A percentile compares a stretch with the other conserved stretches of the same genome.
Evolutionary conservation across 1,140 invertebrate genomes (phyloP).

Genomic region (Propsilocerus akamusi): DNA sequence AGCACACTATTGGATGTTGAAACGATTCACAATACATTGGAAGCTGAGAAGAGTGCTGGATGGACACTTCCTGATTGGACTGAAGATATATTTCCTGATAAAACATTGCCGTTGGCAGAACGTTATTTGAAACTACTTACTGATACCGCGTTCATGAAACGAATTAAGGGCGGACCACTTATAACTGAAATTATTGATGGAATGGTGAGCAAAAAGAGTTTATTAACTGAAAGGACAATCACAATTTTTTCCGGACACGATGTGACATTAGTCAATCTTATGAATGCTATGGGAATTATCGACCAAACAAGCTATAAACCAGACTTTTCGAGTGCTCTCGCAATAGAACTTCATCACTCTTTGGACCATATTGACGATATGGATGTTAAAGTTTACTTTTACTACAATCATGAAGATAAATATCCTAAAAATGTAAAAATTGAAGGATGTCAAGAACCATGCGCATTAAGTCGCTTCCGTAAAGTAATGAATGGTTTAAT

Average conservation of each 20-base stretch:
- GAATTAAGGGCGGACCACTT: constrained; percentile 47
- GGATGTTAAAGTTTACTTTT: constrained; percentile 27
- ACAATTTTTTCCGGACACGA: constrained; percentile 54
- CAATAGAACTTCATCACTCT: constrained; percentile 40
- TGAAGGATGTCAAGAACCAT: constrained; percentile 27
- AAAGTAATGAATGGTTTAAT: constrained; percentile 24
- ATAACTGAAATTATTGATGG: constrained; percentile 26
- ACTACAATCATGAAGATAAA: constrained; percentile 23
- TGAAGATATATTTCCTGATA: constrained; percentile 41
- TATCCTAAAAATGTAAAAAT: constrained; percentile 24
- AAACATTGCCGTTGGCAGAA: constrained; percentile 43
- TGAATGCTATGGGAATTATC: constrained; percentile 43
- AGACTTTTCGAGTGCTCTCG: constrained; percentile 44
- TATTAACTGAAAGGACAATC: constrained; percentile 26
- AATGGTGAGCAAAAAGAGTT: constrained; percentile 22
- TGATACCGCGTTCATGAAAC: constrained; percentile 45
- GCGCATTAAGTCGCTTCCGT: constrained; percentile 25
- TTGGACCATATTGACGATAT: constrained; percentile 21
- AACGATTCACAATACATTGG: constrained; percentile 50
- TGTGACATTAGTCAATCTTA: constrained; percentile 45
- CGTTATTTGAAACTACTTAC: constrained; percentile 49
- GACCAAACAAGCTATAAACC: constrained; percentile 37
- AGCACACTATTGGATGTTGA: constrained; percentile 45
- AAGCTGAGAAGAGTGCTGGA: constrained; percentile 44
- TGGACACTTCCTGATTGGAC: constrained; percentile 53